Evolutionary conservation across 1,140 invertebrate genomes (phyloP), one percentile per base, ranked within the genome.

Genomic region (Zaprionus ornatus): DNA sequence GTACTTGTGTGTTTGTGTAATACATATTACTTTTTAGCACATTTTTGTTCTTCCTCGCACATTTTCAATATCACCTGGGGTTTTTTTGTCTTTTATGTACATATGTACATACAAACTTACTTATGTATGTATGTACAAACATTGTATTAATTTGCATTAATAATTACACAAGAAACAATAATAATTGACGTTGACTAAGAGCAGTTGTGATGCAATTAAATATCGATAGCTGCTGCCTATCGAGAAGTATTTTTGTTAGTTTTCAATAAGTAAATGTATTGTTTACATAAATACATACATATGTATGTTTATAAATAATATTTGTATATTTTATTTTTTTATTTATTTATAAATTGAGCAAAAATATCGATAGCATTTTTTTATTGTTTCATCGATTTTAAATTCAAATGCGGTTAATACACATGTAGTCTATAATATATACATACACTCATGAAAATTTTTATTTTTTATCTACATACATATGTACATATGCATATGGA

Each of bases 381-480:
- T 45, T 17, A 7, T 2, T n/a, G n/a, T 21, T 57, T 19, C 17
- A 32, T 50, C 40, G 40, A 32, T 40, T 0, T 10, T 3, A 0
- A 32, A 10, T 10, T 3, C 29, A 32, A 32, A 32, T 32, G 9
- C 29, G 29, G 9, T 32, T 10, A 10, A 29, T 29, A 29, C 29
- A 29, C 29, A 29, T 29, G 29, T 0, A 10, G 29, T 29, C 9
- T 10, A 29, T 32, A 32, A 32, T 32, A 9, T 9, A 3, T 32
- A 32, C 9, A 32, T n/a, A n/a, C n/a, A n/a, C n/a, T n/a, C n/a
- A n/a, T n/a, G n/a, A n/a, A n/a, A n/a, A n/a, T n/a, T n/a, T n/a
- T n/a, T n/a, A n/a, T n/a, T n/a, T n/a, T n/a, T n/a, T n/a, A 19
- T 19, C 3, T 37, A 37, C 12, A 4, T 69, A 40, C 45, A 73